Evolutionary conservation across 2,113 vertebrate genomes (phyloP), one percentile per base, ranked within the genome.

Genomic region (Callithrix jacchus): DNA sequence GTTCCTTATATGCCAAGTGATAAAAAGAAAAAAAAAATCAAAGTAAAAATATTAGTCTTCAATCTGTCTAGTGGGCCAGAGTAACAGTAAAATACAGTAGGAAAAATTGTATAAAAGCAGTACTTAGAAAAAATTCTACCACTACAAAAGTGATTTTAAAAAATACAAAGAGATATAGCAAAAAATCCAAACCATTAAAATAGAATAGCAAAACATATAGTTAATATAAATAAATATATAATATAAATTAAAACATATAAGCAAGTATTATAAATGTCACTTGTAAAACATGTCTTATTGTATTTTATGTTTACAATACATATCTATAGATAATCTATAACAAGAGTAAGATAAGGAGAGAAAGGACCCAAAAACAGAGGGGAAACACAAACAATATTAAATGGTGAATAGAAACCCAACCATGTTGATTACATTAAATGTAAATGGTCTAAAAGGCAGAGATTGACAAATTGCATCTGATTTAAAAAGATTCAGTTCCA

Each of bases 381-480:
- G n/a, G 52, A 76, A 1, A 40, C 20, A 9, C 8, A 35, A 77
- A 35, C 13, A 30, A n/a, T 5, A 82, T 23, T 30, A 73, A 40
- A n/a, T 14, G 20, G 6, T 21, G 30, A 11, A 2, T 20, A 6
- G 11, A 25, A 25, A 10, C 25, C 14, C 18, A 64, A 18, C 58
- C 54, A 42, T 21, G 14, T 17, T 80, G 45, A 25, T 37, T 64
- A 52, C n/a, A 68, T 49, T 68, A 93, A 86, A 89, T 49, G 20
- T 64, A 79, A 91, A 64, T 42, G 68, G 42, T 49, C 49, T 93
- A 91, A 83, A 91, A 91, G 77, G 61, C 68, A 71, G 83, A 71
- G 87, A 93, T 84, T 71, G 40, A 54, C 40, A 77, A 91, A 23
- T 5, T 61, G 5, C 5, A 66, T n/a, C 58, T 76, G 47, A 73